Evolutionary conservation across 2,113 vertebrate genomes (phyloP).

Genomic region (Theristicus caerulescens): DNA sequence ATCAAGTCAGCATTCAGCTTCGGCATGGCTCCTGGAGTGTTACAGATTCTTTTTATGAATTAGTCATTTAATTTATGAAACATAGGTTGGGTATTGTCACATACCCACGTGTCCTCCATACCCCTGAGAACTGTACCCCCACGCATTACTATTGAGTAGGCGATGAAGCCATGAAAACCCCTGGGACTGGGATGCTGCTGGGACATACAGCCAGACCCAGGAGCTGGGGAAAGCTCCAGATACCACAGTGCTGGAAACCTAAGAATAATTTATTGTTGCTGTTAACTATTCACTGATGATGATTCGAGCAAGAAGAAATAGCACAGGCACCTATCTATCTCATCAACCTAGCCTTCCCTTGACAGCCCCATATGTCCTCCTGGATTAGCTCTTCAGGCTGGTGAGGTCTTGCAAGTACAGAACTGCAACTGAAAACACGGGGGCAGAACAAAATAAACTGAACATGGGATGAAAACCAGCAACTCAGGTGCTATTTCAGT

Average conservation of each 20-base stretch:
- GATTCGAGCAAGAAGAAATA: background rate
- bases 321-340: background rate
- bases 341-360: background rate
- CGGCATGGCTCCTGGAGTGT: background rate
- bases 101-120: background rate
- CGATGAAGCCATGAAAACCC: background rate
- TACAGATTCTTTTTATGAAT: slow-evolving; percentile 53
- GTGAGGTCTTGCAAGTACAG: background rate
- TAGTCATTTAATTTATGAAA: slow-evolving; percentile 59
- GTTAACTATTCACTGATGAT: background rate
- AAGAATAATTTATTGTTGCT: background rate
- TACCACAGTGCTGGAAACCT: background rate
- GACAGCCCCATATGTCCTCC: accelerated
- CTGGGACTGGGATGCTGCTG: background rate
- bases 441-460: background rate
- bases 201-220: background rate
- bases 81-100: slow-evolving; percentile 34
- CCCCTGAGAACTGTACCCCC: background rate
- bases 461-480: background rate
- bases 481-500: background rate
- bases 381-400: background rate
- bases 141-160: background rate
- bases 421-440: background rate
- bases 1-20: slow-evolving; percentile 56
- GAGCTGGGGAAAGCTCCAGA: background rate